Conservation (phyloP, 2,888 invertebrate genomes). For the Hypercompe scribonia region DNA sequence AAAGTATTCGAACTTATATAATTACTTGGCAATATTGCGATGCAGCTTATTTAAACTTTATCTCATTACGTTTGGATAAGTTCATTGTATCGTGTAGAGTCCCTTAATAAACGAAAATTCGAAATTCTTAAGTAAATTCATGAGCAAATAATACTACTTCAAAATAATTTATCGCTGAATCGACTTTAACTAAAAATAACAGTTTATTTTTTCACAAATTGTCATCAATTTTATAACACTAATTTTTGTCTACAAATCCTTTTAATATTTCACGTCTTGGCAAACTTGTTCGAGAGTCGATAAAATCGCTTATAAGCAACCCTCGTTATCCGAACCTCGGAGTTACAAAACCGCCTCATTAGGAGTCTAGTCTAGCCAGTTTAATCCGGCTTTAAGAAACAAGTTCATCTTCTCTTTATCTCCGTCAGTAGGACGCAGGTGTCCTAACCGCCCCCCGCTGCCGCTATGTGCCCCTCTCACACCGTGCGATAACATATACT, state of each 20-base stretch:
- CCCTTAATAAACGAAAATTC: neutral
- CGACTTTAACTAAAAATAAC: neutral
- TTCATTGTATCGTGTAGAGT: neutral
- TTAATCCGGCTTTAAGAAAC: conserved; percentile 71
- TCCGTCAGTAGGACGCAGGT: conserved; percentile 74
- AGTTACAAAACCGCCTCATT: conserved; percentile 65
- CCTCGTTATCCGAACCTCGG: conserved; percentile 61
- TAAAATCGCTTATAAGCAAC: conserved; percentile 31
- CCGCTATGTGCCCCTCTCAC: conserved; percentile 39
- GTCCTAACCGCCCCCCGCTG: conserved; percentile 56
- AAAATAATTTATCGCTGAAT: neutral
- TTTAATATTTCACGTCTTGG: conserved; percentile 1
- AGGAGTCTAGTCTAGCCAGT: conserved; percentile 70
- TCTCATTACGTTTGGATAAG: neutral
- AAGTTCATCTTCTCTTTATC: conserved; percentile 76
- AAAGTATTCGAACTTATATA: no score
- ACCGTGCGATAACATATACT: conserved; percentile 74
- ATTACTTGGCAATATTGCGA: no score
- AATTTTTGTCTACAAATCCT: conserved; percentile 10
- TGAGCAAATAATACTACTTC: neutral
- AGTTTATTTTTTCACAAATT: neutral
- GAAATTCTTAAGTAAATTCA: neutral
- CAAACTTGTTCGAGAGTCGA: conserved; percentile 16
- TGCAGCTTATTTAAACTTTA: no score
- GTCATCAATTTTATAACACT: neutral